phyloP scores from a whole-genome alignment of 2,113 vertebrate genomes.

The Macrotus californicus region DNA sequence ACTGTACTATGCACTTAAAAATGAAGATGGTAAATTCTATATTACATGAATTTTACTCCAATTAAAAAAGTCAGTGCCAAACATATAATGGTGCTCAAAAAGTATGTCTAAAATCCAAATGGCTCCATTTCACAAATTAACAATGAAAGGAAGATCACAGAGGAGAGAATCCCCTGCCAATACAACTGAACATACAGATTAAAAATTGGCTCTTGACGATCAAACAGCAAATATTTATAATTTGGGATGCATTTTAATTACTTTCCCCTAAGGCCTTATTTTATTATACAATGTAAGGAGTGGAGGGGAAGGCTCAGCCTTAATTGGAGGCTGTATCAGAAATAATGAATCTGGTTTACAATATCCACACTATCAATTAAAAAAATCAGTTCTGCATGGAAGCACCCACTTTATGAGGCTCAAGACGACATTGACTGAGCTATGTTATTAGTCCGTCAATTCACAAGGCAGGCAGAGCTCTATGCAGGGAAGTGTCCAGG shows the following conservation, averaged over 20 bases:
- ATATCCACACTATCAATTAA: slow-evolving; percentile 23
- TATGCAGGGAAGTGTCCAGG: background rate
- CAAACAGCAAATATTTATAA: slow-evolving; percentile 29
- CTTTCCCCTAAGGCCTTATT: slow-evolving; percentile 39
- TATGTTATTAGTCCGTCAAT: background rate
- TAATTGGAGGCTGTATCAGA: slow-evolving; percentile 37
- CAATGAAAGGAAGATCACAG: background rate
- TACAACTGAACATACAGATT: background rate
- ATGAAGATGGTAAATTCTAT: background rate
- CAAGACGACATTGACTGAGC: slow-evolving; percentile 33
- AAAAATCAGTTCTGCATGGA: slow-evolving; percentile 28
- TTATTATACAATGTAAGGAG: slow-evolving; percentile 51
- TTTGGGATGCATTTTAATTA: slow-evolving; percentile 56
- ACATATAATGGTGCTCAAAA: background rate
- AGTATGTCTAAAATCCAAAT: background rate
- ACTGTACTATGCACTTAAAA: background rate
- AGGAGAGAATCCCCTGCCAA: background rate
- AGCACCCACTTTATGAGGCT: slow-evolving; percentile 6
- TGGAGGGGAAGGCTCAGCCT: slow-evolving; percentile 36
- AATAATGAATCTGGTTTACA: slow-evolving; percentile 49
- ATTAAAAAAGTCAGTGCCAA: background rate
- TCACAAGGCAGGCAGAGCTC: background rate
- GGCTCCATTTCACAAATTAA: background rate
- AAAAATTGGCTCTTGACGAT: background rate
- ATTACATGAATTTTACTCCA: background rate